phyloP scores from a whole-genome alignment of 92 coral and sea anemone genomes.

The Palythoa heliodiscus region DNA sequence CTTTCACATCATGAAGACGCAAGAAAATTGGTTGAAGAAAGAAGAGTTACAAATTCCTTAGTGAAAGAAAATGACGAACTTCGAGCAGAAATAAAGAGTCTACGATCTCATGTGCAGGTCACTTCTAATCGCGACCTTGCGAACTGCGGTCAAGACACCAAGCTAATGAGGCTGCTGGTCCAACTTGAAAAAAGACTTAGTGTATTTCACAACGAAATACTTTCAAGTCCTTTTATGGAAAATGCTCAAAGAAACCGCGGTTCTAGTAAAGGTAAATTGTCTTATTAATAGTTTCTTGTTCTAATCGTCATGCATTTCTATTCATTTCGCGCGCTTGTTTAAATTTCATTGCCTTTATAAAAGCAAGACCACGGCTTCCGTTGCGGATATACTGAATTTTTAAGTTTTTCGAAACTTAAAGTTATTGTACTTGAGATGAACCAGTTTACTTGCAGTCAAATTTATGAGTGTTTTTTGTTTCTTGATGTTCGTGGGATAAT shows the following conservation, averaged over 20 bases:
- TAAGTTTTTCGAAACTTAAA: not conserved
- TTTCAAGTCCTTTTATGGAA: slow-evolving; percentile 61
- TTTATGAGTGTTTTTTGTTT: not conserved
- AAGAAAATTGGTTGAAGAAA: slow-evolving; percentile 60
- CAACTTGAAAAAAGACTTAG: slow-evolving; percentile 56
- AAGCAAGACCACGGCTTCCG: not conserved
- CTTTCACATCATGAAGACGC: slow-evolving; percentile 64
- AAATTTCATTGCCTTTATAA: not conserved
- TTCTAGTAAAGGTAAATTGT: slow-evolving; percentile 63
- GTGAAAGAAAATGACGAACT: slow-evolving; percentile 74
- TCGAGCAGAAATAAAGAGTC: slow-evolving; percentile 58
- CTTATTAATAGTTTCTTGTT: too few species aligned
- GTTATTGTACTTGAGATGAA: not conserved
- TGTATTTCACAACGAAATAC: slow-evolving; percentile 63
- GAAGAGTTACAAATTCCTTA: slow-evolving; percentile 61
- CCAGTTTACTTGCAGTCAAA: not conserved
- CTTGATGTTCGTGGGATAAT: not conserved
- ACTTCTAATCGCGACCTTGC: not conserved
- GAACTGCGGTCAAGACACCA: slow-evolving; percentile 44
- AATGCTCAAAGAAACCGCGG: slow-evolving; percentile 53
- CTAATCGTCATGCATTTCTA: too few species aligned
- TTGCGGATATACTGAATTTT: not conserved
- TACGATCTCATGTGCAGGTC: slow-evolving; percentile 25
- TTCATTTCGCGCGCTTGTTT: slow-evolving; percentile 38
- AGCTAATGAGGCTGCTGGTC: slow-evolving; percentile 43